Base-by-base conservation (phyloP, 2,888 invertebrate genomes). In the Tigriopus californicus region DNA sequence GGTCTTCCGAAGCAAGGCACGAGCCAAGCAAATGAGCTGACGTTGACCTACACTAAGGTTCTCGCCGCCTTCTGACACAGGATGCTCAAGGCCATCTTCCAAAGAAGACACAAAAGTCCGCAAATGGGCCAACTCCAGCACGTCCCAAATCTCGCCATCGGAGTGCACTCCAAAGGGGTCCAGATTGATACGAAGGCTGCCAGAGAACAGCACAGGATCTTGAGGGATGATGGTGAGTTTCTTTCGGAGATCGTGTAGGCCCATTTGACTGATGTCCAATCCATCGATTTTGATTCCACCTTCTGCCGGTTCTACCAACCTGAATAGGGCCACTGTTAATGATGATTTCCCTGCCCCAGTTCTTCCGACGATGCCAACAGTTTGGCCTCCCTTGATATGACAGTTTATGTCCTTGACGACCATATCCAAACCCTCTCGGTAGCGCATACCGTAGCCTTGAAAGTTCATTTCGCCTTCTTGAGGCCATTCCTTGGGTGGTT, bases 11-110 rank as follows among this genome's bases (percentile, higher is more conserved):
- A 70, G 64, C 48, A 70, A 62, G 0, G 69, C 68, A 58, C 70
- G 63, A 12, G 68, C 67, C 49, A 70, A 61, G 52, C 69, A 69
- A 59, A 70, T 64, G 15, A 69, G 62, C 60, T 70, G 70, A 41
- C 67, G 68, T 63, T 70, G 69, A 13, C 70, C 69, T 10, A 68
- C 66, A 25, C 61, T 64, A 11, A 71, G 64, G 74, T 94, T 95
- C 68, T 89, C 89, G 55, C 94, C 94, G 59, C 91, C 91, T 72
- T 95, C 94, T 4, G 82, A 75, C 58, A 92, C 80, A 72, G 85
- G 83, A 71, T 92, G 85, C 62, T 80, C 77, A 52, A 95, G 76
- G n/a, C 85, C 84, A 55, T 81, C 79, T 1, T 80, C 71, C 58
- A 91, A 75, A 75, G 80, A 78, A 71, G 82, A 77, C 2, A 90